Percentiles rank a stretch among this genome's conserved stretches.
Evolutionary conservation across 1,140 invertebrate genomes (phyloP).

Genomic region (Drosophila insularis): DNA sequence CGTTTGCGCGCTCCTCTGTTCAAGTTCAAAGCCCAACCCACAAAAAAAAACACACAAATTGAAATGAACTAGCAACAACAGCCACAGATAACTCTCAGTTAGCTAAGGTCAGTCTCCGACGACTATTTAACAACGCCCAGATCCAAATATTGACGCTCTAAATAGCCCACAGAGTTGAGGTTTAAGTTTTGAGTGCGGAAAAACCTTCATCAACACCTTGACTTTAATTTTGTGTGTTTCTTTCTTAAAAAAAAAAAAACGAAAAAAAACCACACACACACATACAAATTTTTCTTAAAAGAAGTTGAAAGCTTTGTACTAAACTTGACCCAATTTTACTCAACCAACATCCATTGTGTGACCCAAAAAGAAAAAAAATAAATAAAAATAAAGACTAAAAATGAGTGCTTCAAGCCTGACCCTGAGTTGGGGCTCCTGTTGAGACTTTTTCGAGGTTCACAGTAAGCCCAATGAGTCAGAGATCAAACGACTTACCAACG

Average conservation of each 20-base stretch:
- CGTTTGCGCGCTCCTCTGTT: constrained; percentile 9
- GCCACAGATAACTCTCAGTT: constrained; percentile 12
- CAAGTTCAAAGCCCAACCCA: constrained; percentile 22
- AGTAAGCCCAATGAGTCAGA: too few species aligned
- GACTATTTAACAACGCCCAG: constrained; percentile 20
- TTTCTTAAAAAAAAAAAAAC: neutral
- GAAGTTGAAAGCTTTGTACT: constrained; percentile 12
- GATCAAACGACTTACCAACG: too few species aligned
- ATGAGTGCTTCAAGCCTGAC: neutral
- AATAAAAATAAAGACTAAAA: neutral
- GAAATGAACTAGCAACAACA: neutral
- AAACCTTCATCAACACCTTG: constrained; percentile 19
- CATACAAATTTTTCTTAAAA: neutral
- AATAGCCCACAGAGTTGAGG: constrained; percentile 22
- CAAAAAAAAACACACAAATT: neutral
- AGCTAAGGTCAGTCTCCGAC: constrained; percentile 16
- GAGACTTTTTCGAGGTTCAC: neutral
- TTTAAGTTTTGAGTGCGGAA: constrained; percentile 15
- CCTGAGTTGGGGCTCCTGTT: constrained; percentile 8
- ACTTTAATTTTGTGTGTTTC: constrained; percentile 19
- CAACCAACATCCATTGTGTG: constrained; percentile 4
- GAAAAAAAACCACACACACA: neutral
- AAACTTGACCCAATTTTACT: constrained; percentile 17
- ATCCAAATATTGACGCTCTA: constrained; percentile 21
- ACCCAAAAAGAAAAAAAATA: constrained; percentile 10